phyloP scores from a whole-genome alignment of 2,797 vertebrate species.

The Bovichtus diacanthus region DNA sequence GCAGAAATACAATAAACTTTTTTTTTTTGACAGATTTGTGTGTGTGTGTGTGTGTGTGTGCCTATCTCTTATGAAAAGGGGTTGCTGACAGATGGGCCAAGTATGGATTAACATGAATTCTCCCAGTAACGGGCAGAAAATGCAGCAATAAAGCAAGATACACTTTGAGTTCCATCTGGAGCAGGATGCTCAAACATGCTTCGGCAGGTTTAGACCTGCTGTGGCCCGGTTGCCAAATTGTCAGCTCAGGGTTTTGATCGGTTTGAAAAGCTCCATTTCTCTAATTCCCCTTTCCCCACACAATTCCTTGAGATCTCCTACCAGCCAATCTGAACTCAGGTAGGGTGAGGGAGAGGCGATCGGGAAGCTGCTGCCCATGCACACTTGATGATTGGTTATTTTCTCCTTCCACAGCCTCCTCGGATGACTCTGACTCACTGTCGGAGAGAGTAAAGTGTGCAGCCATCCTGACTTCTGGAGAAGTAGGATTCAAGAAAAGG shows the following conservation, averaged over 20 bases:
- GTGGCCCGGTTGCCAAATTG: background rate
- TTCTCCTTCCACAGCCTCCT: slow-evolving; percentile 72
- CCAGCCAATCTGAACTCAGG: slow-evolving; percentile 63
- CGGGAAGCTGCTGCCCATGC: background rate
- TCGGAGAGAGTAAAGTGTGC: slow-evolving; percentile 82
- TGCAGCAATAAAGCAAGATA: background rate
- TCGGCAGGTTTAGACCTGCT: background rate
- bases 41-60: background rate
- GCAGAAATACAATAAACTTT: background rate
- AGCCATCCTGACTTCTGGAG: slow-evolving; percentile 82
- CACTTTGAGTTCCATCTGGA: background rate
- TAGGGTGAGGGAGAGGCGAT: slow-evolving; percentile 35
- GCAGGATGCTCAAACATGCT: background rate
- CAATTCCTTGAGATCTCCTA: slow-evolving; percentile 32
- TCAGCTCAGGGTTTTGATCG: background rate
- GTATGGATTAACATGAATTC: background rate
- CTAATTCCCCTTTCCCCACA: background rate
- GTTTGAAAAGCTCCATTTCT: background rate
- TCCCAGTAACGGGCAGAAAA: background rate
- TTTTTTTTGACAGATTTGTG: background rate
- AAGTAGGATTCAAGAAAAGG: background rate
- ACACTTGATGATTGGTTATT: slow-evolving; percentile 1
- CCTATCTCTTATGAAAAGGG: background rate
- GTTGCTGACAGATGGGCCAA: background rate
- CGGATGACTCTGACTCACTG: slow-evolving; percentile 82